phyloP scores from a whole-genome alignment of 2,888 invertebrate species.

The Ormia ochracea region DNA sequence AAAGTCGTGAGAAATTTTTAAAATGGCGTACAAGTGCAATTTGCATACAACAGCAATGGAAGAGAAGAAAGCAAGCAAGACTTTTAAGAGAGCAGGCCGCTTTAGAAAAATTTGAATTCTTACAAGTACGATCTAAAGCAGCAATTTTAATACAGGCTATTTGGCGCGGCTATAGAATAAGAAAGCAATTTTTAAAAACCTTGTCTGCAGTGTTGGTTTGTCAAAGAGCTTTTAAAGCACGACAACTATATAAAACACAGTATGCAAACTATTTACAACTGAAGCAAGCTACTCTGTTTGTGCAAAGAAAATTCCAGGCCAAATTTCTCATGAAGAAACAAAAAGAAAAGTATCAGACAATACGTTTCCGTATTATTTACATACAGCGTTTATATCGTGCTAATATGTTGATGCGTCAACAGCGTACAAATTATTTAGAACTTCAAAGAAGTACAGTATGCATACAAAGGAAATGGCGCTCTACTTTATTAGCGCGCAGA shows the following conservation, averaged over 20 bases:
- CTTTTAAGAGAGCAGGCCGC: slow-evolving; percentile 68
- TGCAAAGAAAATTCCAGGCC: slow-evolving; percentile 69
- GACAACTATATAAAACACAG: slow-evolving; percentile 66
- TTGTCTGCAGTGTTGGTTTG: slow-evolving; percentile 63
- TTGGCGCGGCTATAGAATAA: slow-evolving; percentile 71
- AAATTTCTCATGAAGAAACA: slow-evolving; percentile 65
- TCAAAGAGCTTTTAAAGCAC: slow-evolving; percentile 71
- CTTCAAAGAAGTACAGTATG: slow-evolving; percentile 67
- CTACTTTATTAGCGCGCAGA: slow-evolving; percentile 68
- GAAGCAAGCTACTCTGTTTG: slow-evolving; percentile 39
- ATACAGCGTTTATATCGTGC: slow-evolving; percentile 72
- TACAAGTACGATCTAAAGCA: slow-evolving; percentile 66
- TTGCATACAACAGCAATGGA: slow-evolving; percentile 78
- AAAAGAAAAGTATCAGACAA: slow-evolving; percentile 59
- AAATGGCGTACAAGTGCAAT: slow-evolving; percentile 75
- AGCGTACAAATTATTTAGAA: slow-evolving; percentile 59
- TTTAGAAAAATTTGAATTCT: slow-evolving; percentile 71
- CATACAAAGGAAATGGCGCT: slow-evolving; percentile 73
- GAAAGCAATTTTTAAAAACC: slow-evolving; percentile 65
- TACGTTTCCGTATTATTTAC: slow-evolving; percentile 65
- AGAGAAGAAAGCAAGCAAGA: slow-evolving; percentile 72
- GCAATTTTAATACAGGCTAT: slow-evolving; percentile 75
- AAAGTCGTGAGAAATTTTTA: slow-evolving; percentile 75
- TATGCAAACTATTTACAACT: slow-evolving; percentile 64
- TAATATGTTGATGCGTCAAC: slow-evolving; percentile 61